Evolutionary conservation across 2,797 vertebrate species (phyloP).

Genomic region (Hylomyscus alleni): DNA sequence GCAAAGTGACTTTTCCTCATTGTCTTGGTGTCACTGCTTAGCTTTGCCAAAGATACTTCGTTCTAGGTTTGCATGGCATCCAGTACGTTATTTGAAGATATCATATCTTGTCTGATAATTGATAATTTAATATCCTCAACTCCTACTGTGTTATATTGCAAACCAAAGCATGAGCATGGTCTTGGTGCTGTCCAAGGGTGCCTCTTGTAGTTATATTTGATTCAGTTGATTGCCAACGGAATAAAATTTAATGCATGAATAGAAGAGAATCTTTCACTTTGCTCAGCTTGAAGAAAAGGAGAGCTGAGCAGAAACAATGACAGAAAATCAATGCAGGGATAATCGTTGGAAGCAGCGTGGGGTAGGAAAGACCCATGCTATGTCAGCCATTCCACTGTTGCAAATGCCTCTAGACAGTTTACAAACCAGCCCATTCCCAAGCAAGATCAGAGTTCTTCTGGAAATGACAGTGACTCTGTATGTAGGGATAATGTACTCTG

Average conservation of each 20-base stretch:
- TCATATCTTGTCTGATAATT: neutral
- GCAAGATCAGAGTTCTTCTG: neutral
- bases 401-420: conserved; percentile 38
- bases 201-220: neutral
- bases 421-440: neutral
- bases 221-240: conserved; percentile 46
- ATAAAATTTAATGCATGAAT: conserved; percentile 63
- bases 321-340: conserved; percentile 42
- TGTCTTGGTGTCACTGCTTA: neutral
- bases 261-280: conserved; percentile 34
- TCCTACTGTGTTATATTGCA: neutral
- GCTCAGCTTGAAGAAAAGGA: conserved; percentile 33
- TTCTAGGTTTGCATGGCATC: neutral
- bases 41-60: neutral
- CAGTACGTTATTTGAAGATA: conserved; percentile 1
- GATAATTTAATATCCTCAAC: neutral
- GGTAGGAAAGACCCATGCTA: conserved; percentile 1
- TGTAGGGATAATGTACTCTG: neutral
- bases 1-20: neutral
- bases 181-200: conserved; percentile 1
- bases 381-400: conserved; percentile 22
- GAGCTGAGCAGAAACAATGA: conserved; percentile 24
- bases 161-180: neutral
- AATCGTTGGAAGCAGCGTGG: neutral
- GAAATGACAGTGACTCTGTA: neutral